A percentile compares a stretch with the other conserved stretches of the same genome.
Evolutionary conservation across 2,888 invertebrate species (phyloP).

Genomic region (Catocala sponsa): DNA sequence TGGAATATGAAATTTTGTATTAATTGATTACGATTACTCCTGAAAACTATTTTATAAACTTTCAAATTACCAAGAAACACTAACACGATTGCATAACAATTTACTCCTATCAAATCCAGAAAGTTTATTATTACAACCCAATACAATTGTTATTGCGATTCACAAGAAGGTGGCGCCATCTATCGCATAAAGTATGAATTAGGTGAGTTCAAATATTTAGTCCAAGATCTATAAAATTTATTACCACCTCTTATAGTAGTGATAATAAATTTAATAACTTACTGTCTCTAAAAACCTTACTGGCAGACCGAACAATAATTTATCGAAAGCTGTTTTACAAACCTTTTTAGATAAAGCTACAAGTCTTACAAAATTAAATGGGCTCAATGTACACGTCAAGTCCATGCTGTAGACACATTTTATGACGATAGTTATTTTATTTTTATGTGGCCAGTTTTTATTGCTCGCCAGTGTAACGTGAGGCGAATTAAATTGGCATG

Average conservation of each 20-base stretch:
- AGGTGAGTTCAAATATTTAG: neutral
- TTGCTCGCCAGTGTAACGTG: slow-evolving; percentile 46
- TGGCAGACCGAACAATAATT: neutral
- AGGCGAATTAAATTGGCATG: slow-evolving; percentile 44
- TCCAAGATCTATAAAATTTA: slow-evolving; percentile 1
- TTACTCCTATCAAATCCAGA: too few species aligned
- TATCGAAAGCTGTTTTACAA: slow-evolving; percentile 47
- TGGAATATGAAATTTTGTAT: too few species aligned
- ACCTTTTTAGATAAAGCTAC: slow-evolving; percentile 55
- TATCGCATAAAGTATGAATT: neutral
- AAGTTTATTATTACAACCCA: too few species aligned
- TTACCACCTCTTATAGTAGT: neutral
- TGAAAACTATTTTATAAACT: too few species aligned
- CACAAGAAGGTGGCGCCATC: neutral
- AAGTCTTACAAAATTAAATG: slow-evolving; percentile 51
- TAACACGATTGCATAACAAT: too few species aligned
- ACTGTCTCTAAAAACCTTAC: too few species aligned
- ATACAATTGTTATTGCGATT: neutral
- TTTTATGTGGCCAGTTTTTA: slow-evolving; percentile 67
- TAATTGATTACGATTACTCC: too few species aligned
- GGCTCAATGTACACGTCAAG: slow-evolving; percentile 7
- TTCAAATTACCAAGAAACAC: too few species aligned
- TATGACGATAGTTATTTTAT: slow-evolving; percentile 68
- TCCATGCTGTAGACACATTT: slow-evolving; percentile 40
- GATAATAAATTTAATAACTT: neutral